Evolutionary conservation across 2,797 vertebrate genomes (phyloP).

Genomic region (Onychomys torridus): DNA sequence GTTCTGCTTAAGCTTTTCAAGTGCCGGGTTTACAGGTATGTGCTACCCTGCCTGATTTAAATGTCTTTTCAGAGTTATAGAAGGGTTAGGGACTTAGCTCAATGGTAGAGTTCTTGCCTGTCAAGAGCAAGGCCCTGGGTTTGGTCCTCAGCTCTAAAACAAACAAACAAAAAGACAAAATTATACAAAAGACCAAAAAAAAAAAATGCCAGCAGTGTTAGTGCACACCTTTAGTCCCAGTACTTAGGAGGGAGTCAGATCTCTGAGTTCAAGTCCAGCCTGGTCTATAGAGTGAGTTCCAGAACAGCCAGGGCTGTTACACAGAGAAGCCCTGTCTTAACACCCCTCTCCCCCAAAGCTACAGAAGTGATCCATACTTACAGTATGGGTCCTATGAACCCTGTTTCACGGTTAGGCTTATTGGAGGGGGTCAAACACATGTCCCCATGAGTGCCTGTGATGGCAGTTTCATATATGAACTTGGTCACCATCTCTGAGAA

Average conservation of each 20-base stretch:
- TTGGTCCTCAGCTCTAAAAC: not conserved
- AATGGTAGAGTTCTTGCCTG: not conserved
- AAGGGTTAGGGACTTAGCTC: not conserved
- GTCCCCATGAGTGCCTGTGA: not conserved
- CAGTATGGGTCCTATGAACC: not conserved
- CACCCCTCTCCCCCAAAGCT: not conserved
- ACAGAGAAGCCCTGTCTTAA: not conserved
- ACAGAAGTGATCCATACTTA: not conserved
- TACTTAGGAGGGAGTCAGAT: not conserved
- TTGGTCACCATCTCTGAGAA: too few relatives aligned
- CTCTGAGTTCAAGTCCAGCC: not conserved
- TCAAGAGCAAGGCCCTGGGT: not conserved
- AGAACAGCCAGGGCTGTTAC: not conserved
- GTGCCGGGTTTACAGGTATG: not conserved
- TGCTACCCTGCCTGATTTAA: not conserved
- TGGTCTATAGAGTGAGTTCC: not conserved
- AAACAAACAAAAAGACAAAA: not conserved
- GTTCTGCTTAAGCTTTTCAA: not conserved
- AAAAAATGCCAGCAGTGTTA: not conserved
- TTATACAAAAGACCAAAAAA: not conserved
- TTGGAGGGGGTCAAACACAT: not conserved
- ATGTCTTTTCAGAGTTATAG: not conserved
- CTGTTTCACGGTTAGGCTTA: not conserved
- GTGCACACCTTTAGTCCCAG: not conserved
- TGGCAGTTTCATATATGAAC: too few relatives aligned